Conservation (phyloP, 2,888 invertebrate genomes). For the Toxonevra muliebris region DNA sequence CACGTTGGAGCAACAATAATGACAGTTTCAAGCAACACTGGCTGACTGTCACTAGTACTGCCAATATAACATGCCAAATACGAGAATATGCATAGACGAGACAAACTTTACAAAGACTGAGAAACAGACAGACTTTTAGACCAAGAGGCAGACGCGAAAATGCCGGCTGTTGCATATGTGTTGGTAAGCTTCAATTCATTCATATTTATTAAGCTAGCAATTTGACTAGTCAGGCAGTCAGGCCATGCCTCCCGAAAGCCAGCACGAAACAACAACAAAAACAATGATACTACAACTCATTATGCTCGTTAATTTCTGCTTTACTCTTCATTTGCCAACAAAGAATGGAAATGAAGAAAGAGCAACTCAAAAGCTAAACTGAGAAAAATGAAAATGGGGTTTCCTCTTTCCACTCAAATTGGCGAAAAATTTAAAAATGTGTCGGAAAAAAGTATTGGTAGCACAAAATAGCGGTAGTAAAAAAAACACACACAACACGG, state of each 20-base stretch:
- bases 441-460: constrained; percentile 17
- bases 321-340: too few relatives aligned
- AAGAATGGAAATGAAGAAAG: background rate
- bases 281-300: constrained; percentile 6
- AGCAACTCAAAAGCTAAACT: background rate
- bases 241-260: background rate
- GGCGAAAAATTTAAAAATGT: constrained; percentile 25
- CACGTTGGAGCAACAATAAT: background rate
- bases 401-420: constrained; percentile 41
- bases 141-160: background rate
- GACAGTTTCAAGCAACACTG: background rate
- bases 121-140: background rate
- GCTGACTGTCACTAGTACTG: background rate
- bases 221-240: background rate
- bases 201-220: constrained; percentile 16
- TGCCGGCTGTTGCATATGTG: constrained; percentile 36
- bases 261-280: constrained; percentile 18
- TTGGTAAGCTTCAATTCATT: constrained; percentile 53
- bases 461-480: constrained; percentile 8
- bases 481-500: background rate
- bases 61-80: background rate
- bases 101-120: background rate
- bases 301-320: background rate
- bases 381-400: constrained; percentile 55
- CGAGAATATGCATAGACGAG: background rate